Evolutionary conservation across 2,113 vertebrate species (phyloP).

Genomic region (Pygoscelis adeliae): DNA sequence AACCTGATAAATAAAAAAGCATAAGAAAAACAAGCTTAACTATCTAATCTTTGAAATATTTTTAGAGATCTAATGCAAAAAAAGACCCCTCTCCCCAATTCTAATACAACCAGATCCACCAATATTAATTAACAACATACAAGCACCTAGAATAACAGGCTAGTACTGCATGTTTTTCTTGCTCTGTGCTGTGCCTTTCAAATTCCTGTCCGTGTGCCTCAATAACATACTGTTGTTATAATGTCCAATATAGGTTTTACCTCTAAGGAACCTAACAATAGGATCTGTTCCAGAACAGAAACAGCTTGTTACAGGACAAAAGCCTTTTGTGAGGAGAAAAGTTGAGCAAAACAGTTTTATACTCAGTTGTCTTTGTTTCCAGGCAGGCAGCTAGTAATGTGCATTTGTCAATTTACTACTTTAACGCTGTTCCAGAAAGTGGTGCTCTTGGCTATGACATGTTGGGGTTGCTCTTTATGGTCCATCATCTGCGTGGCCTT

Average conservation of each 20-base stretch:
- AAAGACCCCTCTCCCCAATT: neutral
- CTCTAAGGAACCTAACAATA: slow-evolving; percentile 64
- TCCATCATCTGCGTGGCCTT: slow-evolving; percentile 16
- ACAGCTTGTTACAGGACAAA: slow-evolving; percentile 47
- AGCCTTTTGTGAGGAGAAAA: slow-evolving; percentile 50
- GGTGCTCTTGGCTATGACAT: slow-evolving; percentile 21
- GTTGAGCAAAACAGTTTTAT: slow-evolving; percentile 62
- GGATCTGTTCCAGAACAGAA: slow-evolving; percentile 66
- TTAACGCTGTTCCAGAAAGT: slow-evolving; percentile 50
- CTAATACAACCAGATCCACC: neutral
- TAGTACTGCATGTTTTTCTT: neutral
- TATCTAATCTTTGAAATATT: neutral
- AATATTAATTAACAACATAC: neutral
- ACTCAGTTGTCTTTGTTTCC: slow-evolving; percentile 66
- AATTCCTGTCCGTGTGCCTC: neutral
- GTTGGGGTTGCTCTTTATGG: slow-evolving; percentile 19
- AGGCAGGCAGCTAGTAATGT: slow-evolving; percentile 57
- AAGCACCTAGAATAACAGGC: neutral
- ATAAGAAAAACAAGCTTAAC: neutral
- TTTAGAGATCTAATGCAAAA: neutral
- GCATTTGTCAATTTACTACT: slow-evolving; percentile 54
- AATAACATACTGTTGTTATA: slow-evolving; percentile 2
- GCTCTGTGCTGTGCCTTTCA: neutral
- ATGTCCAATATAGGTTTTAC: slow-evolving; percentile 32
- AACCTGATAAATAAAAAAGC: neutral